Base-by-base conservation (phyloP, 2,113 vertebrate species). In the Electrona antarctica region DNA sequence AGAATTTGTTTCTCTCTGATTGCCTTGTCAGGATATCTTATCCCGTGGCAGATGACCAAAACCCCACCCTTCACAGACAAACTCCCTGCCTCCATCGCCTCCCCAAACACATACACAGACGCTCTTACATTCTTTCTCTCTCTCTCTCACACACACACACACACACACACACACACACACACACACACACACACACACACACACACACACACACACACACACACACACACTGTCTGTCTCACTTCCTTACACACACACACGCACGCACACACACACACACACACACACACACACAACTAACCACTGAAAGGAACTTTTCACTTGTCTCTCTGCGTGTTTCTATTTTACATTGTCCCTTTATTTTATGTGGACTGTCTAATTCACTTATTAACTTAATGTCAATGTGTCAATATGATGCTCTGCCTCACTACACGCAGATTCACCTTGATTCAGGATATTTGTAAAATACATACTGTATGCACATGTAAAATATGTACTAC, bases 21-120 rank as follows among this genome's bases (percentile, higher is more conserved):
- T 92, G 91, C 90, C 91, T 89, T 92, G 92, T 92, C 91, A 92
- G 89, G 85, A 88, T 80, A 92, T 90, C 88, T 92, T 92, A 89
- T 89, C 88, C 76, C 78, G 81, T 86, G 85, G 86, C 88, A 83
- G 88, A 90, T 89, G 90, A 90, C 90, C 90, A 88, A 81, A 84
- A 89, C 79, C 85, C 82, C 85, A 79, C 83, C 84, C 88, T 82
- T 77, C 73, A 69, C 78, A 83, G 77, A 78, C 80, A 58, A 64
- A 71, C 74, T 81, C 75, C 33, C 33, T 57, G 3, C 51, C 62
- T 64, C 15, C 33, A 41, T 6, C 33, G 33, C 33, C 33, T 41
- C 33, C 33, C 33, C 33, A 41, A 41, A 41, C 33, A 41, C 29
- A 33, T 4, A 33, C 29, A 33, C 33, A 41, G 2, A 41, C 72